phyloP scores from a whole-genome alignment of 2,888 invertebrate genomes.

The Helicoverpa assulta region DNA sequence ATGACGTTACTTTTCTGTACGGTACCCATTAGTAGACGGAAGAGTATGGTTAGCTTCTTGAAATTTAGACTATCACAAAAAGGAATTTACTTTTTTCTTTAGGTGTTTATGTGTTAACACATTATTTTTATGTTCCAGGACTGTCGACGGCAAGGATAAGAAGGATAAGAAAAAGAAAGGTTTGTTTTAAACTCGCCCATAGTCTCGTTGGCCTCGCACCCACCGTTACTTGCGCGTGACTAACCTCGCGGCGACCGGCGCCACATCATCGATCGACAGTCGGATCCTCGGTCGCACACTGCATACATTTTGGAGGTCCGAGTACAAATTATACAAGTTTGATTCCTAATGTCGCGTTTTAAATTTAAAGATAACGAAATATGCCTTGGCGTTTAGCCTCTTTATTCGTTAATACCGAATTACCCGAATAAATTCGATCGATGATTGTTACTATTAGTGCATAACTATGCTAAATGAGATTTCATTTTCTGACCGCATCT shows the following conservation, averaged over 20 bases:
- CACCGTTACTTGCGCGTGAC: constrained; percentile 84
- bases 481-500: constrained; percentile 46
- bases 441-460: constrained; percentile 58
- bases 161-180: constrained; percentile 97
- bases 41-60: no score
- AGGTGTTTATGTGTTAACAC: no score
- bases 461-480: constrained; percentile 51
- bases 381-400: constrained; percentile 39
- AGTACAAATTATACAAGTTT: constrained; percentile 66
- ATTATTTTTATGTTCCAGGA: constrained; percentile 88
- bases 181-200: constrained; percentile 92
- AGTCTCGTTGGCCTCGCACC: constrained; percentile 79
- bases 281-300: constrained; percentile 48
- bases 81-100: no score
- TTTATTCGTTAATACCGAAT: constrained; percentile 49
- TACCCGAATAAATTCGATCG: constrained; percentile 57
- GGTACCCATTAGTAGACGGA: no score
- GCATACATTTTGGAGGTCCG: constrained; percentile 52
- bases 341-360: constrained; percentile 59
- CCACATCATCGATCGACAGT: constrained; percentile 63
- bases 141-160: constrained; percentile 96
- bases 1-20: no score
- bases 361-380: constrained; percentile 47
- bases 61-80: no score
- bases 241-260: constrained; percentile 72